These are phyloP conservation scores for Caenorhabditis doughertyi DNA, from an alignment of 2,888 invertebrate species.

Conservation along the genomic window DNA sequence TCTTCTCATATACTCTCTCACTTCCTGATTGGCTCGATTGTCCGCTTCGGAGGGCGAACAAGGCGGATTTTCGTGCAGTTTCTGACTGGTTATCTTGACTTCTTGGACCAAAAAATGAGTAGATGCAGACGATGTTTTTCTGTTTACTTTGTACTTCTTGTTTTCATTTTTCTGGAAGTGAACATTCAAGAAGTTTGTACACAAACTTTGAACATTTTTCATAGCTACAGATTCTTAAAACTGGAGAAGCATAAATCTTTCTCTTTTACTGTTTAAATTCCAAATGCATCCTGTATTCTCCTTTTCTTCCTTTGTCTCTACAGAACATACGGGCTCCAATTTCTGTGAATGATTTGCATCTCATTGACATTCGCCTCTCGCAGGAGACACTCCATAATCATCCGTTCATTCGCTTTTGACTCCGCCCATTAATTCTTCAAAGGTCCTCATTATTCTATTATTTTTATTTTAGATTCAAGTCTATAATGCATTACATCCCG, in stretches of 20 bases:
- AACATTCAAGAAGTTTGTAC: background rate
- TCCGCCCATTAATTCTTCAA: conserved; percentile 28
- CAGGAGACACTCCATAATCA: conserved; percentile 34
- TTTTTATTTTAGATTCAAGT: conserved; percentile 10
- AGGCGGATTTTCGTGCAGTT: conserved; percentile 14
- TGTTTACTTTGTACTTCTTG: conserved; percentile 53
- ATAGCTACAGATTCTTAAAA: background rate
- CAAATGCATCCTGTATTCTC: background rate
- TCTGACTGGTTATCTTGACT: conserved; percentile 22
- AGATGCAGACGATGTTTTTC: conserved; percentile 13
- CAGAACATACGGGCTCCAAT: conserved; percentile 42
- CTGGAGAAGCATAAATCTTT: background rate
- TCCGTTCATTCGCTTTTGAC: conserved; percentile 10
- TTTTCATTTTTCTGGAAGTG: conserved; percentile 8
- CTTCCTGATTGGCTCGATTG: conserved; percentile 67
- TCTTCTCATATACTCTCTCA: conserved; percentile 27
- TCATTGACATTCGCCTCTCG: conserved; percentile 50
- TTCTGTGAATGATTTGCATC: conserved; percentile 55
- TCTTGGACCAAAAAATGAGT: conserved; percentile 42
- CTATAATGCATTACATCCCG: conserved; percentile 38
- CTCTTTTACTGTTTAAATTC: background rate
- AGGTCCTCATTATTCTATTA: conserved; percentile 12
- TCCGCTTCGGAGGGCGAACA: conserved; percentile 35
- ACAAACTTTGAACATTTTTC: background rate
- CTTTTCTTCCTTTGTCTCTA: background rate